Evolutionary conservation across 1,140 invertebrate species (phyloP).

Genomic region (Micrasema minimum): DNA sequence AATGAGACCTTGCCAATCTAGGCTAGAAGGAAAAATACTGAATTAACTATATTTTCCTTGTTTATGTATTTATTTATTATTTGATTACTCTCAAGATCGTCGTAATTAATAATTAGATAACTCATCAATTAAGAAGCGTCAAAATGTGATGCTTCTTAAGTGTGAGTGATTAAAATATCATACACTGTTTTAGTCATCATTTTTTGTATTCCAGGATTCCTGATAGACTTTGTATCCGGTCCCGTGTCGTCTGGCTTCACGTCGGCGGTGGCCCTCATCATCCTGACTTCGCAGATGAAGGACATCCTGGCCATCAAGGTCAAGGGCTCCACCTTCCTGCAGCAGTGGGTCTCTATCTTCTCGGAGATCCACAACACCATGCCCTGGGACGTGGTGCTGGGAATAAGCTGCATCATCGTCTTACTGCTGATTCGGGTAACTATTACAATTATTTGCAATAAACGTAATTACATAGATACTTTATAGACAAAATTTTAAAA

Average conservation of each 20-base stretch:
- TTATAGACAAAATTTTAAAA: no score
- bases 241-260: slow-evolving; percentile 94
- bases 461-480: no score
- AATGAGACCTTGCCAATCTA: no score
- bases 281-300: slow-evolving; percentile 89
- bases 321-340: slow-evolving; percentile 76
- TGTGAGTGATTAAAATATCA: no score
- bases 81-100: no score
- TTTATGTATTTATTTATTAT: no score
- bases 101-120: no score
- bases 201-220: slow-evolving; percentile 74
- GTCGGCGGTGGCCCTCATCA: slow-evolving; percentile 91
- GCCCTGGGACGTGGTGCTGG: slow-evolving; percentile 76
- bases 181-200: not conserved
- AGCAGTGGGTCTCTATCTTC: slow-evolving; percentile 77
- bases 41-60: no score
- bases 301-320: slow-evolving; percentile 83
- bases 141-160: no score
- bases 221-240: slow-evolving; percentile 93
- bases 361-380: slow-evolving; percentile 70
- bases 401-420: slow-evolving; percentile 76
- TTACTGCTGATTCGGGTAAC: slow-evolving; percentile 77
- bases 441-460: no score
- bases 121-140: no score
- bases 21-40: no score